These are phyloP conservation scores for Diplodus sargus DNA, from an alignment of 2,797 vertebrate genomes.

Conservation along the genomic window DNA sequence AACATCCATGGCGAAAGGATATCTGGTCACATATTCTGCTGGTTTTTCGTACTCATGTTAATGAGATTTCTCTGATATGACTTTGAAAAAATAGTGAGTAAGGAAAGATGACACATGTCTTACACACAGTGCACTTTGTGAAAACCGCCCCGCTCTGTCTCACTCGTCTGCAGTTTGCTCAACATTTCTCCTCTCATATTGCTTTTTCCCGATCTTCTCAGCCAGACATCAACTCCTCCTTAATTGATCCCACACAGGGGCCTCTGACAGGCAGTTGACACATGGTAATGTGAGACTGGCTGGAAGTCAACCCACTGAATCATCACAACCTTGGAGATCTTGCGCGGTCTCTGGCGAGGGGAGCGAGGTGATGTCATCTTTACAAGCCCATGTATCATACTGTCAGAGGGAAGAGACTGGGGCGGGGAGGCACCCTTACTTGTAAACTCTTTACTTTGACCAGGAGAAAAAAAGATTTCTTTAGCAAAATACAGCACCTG, in stretches of 20 bases:
- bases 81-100: background rate
- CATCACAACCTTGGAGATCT: conserved; percentile 64
- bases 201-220: conserved; percentile 18
- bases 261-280: conserved; percentile 74
- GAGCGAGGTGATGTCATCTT: conserved; percentile 66
- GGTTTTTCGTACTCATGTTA: background rate
- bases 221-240: conserved; percentile 71
- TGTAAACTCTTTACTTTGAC: conserved; percentile 16
- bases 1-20: background rate
- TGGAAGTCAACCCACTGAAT: conserved; percentile 76
- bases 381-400: conserved; percentile 28
- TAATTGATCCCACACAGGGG: conserved; percentile 76
- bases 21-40: background rate
- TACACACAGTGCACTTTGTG: background rate
- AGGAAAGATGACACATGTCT: too few relatives aligned
- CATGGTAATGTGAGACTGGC: conserved; percentile 76
- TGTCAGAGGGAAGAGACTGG: conserved; percentile 27
- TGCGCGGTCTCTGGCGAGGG: conserved; percentile 42
- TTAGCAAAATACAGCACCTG: background rate
- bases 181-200: conserved; percentile 34
- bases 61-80: background rate
- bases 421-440: background rate
- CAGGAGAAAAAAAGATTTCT: background rate
- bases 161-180: conserved; percentile 27
- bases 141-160: background rate